phyloP scores from a whole-genome alignment of 2,888 invertebrate genomes.

The Oscheius myriophilus region DNA sequence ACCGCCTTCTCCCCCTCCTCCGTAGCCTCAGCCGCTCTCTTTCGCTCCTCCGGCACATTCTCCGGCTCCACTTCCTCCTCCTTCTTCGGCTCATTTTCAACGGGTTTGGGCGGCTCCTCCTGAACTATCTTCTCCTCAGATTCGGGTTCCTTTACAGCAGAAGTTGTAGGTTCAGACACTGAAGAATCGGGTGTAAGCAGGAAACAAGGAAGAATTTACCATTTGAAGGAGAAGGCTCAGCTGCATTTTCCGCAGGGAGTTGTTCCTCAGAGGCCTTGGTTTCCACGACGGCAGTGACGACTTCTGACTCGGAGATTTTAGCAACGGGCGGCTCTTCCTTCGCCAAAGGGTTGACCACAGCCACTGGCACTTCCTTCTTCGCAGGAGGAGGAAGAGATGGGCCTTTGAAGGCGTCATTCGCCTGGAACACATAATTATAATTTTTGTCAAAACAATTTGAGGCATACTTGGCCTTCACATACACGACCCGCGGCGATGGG shows the following conservation, averaged over 20 bases:
- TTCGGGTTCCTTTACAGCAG: no score
- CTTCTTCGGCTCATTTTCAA: neutral
- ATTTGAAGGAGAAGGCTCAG: no score
- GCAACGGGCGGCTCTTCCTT: neutral
- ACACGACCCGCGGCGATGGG: no score
- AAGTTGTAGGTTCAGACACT: no score
- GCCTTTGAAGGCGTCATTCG: neutral
- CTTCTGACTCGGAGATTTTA: constrained; percentile 12
- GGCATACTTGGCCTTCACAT: no score
- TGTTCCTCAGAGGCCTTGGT: no score
- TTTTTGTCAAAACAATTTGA: neutral
- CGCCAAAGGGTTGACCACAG: neutral
- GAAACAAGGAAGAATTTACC: no score
- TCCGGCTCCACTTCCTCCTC: neutral
- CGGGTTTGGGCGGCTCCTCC: neutral
- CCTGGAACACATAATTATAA: neutral
- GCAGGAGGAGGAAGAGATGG: no score
- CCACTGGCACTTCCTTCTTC: constrained; percentile 5
- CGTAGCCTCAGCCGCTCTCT: neutral
- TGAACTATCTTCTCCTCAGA: no score
- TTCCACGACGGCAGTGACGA: neutral
- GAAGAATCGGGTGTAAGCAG: no score
- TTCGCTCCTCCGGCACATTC: constrained; percentile 3
- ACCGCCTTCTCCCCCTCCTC: constrained; percentile 5
- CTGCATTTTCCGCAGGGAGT: no score